Evolutionary conservation across 2,888 invertebrate species (phyloP), one percentile per base, ranked within the genome.

Genomic region (Gymnocheta viridis): DNA sequence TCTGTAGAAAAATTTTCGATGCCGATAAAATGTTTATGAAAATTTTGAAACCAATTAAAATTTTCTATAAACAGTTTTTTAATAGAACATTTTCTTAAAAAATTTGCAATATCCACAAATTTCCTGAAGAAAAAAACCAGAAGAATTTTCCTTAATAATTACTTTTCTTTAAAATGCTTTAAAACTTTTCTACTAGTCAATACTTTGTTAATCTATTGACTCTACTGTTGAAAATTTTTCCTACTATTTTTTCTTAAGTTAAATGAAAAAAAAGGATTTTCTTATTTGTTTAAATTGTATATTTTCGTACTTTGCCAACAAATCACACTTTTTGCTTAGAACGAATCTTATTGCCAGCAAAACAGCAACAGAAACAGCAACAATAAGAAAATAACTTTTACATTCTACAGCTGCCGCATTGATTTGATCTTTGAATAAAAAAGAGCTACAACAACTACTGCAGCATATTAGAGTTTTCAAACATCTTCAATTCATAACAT

Each of bases 351-450:
- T 73, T 76, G 67, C 67, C 19, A 32, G 17, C 24, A 19, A 35
- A 62, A 19, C 9, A 51, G 22, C 44, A 72, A 56, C 64, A 64
- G 56, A 44, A 72, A 64, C 44, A 72, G 47, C 64, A 64, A 66
- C 54, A 72, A 64, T 72, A 67, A 69, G 67, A 77, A 81, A 81
- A 81, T 70, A 82, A 72, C 56, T 77, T 70, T 58, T 64, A 82
- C 82, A 82, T 82, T 82, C 60, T 84, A 78, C 84, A 84, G 81
- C 84, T 84, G 84, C 81, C 77, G 72, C 84, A 69, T 56, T 73
- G 84, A 84, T 84, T 73, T 84, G 81, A 84, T 84, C 84, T 84
- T 76, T 22, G 51, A 77, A 66, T 19, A 38, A 51, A 29, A 64
- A 14, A 0, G 17, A 44, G 27, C 49, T 32, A 38, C 22, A 17